Base-by-base conservation (phyloP, 2,888 invertebrate genomes). In the Maniola hyperantus region DNA sequence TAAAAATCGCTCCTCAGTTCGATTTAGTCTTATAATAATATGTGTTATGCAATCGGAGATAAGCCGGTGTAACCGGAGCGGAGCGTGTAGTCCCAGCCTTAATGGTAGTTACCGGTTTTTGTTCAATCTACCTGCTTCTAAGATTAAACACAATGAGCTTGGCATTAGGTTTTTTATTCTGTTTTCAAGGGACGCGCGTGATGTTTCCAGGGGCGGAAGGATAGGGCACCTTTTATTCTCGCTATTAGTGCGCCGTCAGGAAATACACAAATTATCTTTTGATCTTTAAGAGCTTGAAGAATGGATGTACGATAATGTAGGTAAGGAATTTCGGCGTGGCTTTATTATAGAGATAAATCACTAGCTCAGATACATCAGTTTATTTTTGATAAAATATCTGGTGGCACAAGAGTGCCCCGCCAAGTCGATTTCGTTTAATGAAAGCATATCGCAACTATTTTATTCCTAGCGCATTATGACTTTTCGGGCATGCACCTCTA, bases 121-220 rank as follows among this genome's bases (percentile, higher is more conserved):
- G 76, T 74, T 67, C 64, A 72, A 77, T 84, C 83, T 91, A 92
- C 91, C 91, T 91, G 91, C 85, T 82, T 80, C 81, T 81, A 79
- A 79, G 81, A 80, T 76, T 77, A 76, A 72, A 72, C 79, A 89
- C 87, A 90, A 88, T 86, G 79, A 81, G 77, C 76, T 74, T 76
- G 76, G 78, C 79, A 77, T 79, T 80, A 74, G 76, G 79, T 84
- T 72, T 72, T 85, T 79, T 80, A 77, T 76, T 80, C 81, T 84
- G 79, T 86, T 85, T 85, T 76, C 71, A 85, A 87, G 83, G 87
- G 87, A 89, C 85, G 85, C 89, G 88, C 91, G 90, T 90, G 90
- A 88, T 83, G 83, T 81, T 84, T 82, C 83, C 80, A 83, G 83
- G 85, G 87, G 88, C 90, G 90, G 91, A 91, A 91, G 91, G 88